Evolutionary conservation across 1,140 invertebrate species (phyloP), one percentile per base, ranked within the genome.

Genomic region (Hormaphis cornu): DNA sequence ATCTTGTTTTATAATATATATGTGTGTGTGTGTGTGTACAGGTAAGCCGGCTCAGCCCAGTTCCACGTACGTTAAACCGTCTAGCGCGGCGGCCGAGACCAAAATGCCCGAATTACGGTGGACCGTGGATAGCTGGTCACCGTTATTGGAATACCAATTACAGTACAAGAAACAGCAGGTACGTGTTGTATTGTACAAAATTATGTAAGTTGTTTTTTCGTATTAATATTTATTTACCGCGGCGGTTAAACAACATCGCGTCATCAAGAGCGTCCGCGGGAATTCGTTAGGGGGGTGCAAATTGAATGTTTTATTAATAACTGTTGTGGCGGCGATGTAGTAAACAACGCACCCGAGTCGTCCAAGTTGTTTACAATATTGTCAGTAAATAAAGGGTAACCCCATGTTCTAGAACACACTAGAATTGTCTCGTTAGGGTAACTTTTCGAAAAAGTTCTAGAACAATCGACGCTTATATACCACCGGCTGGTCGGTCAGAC

Each of bases 41-140:
- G 61, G 61, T 48, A 8, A 42, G 1, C 61, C 61, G 18, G 61
- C 44, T 8, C n/a, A 5, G 24, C 61, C 61, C 0, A 2, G 9
- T 7, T 7, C 20, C 6, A 3, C n/a, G 1, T 22, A 48, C 10
- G 12, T 30, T 5, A 50, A 66, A 20, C 1, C 33, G 16, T 3
- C 1, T 3, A 26, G 24, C 18, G 20, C 42, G 6, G 18, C 12
- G 12, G 42, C 12, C 6, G 42, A n/a, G 6, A n/a, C 8, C 6
- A 6, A 20, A 35, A 14, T 12, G 0, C 26, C 61, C 10, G 42
- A 66, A 35, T 81, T 90, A 1, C 83, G 87, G 42, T 90, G 88
- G 88, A 85, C 87, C 75, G 86, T 88, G 4, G 86, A 89, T 73
- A 89, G 86, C 61, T 89, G 87, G 73, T 85, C 83, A n/a, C 82